phyloP scores from a whole-genome alignment of 2,113 vertebrate species.

The Sitta europaea region DNA sequence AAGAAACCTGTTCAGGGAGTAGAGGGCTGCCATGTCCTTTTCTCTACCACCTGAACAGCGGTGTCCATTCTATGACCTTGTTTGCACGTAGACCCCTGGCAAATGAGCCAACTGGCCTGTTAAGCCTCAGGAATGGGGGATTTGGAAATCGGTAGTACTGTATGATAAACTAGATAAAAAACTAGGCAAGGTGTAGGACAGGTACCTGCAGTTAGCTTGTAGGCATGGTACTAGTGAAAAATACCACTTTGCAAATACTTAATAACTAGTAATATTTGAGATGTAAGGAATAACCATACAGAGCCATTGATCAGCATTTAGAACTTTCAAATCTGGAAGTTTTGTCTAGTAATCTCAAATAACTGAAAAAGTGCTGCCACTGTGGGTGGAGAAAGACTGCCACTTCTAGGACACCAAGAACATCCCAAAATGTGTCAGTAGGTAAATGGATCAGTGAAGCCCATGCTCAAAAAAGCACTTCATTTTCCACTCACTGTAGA shows the following conservation, averaged over 20 bases:
- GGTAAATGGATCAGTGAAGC: not conserved
- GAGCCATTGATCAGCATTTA: not conserved
- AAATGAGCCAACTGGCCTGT: not conserved
- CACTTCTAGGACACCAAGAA: not conserved
- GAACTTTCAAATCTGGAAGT: not conserved
- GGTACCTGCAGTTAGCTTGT: not conserved
- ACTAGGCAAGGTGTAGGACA: not conserved
- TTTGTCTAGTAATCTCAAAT: not conserved
- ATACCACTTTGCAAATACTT: not conserved
- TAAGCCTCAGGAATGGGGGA: not conserved
- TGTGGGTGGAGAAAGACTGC: not conserved
- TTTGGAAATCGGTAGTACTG: not conserved
- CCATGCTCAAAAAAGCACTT: not conserved
- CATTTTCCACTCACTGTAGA: not conserved
- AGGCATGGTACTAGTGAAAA: not conserved
- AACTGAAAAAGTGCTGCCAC: not conserved
- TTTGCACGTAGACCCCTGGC: not conserved
- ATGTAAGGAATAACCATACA: not conserved
- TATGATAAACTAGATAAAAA: not conserved
- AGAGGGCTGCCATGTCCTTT: not conserved
- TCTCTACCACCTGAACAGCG: not conserved
- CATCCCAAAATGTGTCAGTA: not conserved
- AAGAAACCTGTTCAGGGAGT: not conserved
- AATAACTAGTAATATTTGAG: not conserved
- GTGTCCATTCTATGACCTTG: accelerated